A percentile compares a stretch with the other conserved stretches of the same genome.
phyloP scores from a whole-genome alignment of 2,888 invertebrate genomes.

The Steromphala cineraria region DNA sequence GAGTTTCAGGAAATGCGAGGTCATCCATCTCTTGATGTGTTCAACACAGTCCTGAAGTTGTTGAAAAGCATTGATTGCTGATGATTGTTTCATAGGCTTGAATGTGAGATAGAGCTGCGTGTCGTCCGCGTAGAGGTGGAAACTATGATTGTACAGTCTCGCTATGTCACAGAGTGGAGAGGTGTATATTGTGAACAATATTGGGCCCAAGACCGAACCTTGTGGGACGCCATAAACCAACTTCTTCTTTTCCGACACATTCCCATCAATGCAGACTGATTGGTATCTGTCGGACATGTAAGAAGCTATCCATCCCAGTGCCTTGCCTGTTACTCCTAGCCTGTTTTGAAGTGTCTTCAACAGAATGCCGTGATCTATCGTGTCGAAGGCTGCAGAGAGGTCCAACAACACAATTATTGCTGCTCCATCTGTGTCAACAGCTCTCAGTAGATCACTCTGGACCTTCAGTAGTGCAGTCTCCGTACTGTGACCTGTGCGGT shows the following conservation, averaged over 20 bases:
- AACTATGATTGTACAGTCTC: background rate
- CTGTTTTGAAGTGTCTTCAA: background rate
- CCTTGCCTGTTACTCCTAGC: background rate
- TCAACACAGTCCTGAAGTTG: too few species aligned
- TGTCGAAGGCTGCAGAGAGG: too few species aligned
- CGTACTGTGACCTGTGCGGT: background rate
- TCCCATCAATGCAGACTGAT: background rate
- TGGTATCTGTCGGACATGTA: background rate
- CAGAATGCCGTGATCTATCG: too few species aligned
- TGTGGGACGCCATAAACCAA: background rate
- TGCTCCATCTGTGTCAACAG: background rate
- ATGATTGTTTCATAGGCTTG: too few species aligned
- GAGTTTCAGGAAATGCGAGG: too few species aligned
- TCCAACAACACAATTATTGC: too few species aligned
- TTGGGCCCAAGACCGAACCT: background rate
- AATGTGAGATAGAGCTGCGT: too few species aligned
- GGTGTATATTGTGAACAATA: background rate
- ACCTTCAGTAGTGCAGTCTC: background rate
- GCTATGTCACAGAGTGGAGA: background rate
- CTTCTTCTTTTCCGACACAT: background rate
- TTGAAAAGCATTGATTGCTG: too few species aligned
- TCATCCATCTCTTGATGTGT: too few species aligned
- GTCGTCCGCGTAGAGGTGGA: background rate
- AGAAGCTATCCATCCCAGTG: background rate
- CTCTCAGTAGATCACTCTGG: background rate